Evolutionary conservation across 2,888 invertebrate species (phyloP).

Genomic region (Hemaris fuciformis): DNA sequence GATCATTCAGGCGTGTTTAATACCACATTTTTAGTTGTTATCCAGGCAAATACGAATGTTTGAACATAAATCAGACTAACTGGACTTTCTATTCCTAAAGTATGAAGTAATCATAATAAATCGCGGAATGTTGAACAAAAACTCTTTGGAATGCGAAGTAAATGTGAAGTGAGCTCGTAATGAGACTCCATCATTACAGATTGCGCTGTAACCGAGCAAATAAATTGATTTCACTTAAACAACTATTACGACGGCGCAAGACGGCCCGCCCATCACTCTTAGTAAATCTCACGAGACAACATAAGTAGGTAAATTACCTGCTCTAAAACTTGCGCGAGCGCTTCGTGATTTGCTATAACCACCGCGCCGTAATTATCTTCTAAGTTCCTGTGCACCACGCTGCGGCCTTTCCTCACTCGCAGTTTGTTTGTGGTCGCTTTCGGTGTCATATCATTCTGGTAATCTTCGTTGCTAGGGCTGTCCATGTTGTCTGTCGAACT

Average conservation of each 20-base stretch:
- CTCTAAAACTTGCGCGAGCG: constrained; percentile 92
- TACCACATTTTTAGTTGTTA: too few species aligned
- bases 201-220: neutral
- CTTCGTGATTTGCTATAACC: constrained; percentile 94
- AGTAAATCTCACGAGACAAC: constrained; percentile 22
- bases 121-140: neutral
- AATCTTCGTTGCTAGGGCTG: constrained; percentile 65
- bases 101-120: neutral
- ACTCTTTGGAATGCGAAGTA: neutral
- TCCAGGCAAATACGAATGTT: too few species aligned
- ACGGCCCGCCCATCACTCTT: neutral
- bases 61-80: too few species aligned
- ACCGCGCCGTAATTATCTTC: constrained; percentile 96
- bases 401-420: constrained; percentile 89
- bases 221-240: constrained; percentile 1
- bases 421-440: constrained; percentile 83
- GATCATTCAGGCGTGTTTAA: too few species aligned
- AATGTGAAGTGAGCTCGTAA: neutral
- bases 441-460: constrained; percentile 67
- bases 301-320: constrained; percentile 82
- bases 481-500: constrained; percentile 82
- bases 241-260: neutral
- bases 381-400: constrained; percentile 91
- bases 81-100: neutral
- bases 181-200: neutral